Evolutionary conservation across 2,888 invertebrate species (phyloP).

Genomic region (Cantharis rustica): DNA sequence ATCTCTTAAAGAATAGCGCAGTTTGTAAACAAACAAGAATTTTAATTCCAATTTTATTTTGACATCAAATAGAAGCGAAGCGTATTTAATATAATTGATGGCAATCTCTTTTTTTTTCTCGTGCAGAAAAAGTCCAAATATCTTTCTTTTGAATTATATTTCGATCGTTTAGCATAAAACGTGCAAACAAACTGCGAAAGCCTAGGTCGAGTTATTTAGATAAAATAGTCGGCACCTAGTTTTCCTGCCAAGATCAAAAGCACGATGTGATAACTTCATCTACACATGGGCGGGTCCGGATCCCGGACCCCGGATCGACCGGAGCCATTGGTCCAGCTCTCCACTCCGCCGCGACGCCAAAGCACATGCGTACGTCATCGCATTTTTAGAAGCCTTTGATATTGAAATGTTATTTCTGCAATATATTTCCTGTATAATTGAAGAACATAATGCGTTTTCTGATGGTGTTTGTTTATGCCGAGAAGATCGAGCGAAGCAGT

Average conservation of each 20-base stretch:
- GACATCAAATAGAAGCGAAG: background rate
- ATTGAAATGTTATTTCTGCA: constrained; percentile 49
- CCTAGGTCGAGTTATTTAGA: constrained; percentile 40
- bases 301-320: constrained; percentile 56
- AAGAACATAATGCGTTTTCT: constrained; percentile 47
- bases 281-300: constrained; percentile 54
- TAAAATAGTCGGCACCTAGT: constrained; percentile 47
- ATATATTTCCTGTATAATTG: constrained; percentile 51
- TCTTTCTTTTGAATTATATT: background rate
- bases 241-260: constrained; percentile 50
- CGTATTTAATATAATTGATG: background rate
- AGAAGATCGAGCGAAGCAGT: background rate
- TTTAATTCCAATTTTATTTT: background rate
- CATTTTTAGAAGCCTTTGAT: constrained; percentile 46
- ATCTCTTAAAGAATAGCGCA: background rate
- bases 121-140: background rate
- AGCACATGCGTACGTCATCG: constrained; percentile 43
- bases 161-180: constrained; percentile 7
- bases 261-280: constrained; percentile 53
- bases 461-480: constrained; percentile 28
- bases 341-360: constrained; percentile 41
- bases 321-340: constrained; percentile 51
- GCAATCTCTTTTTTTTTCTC: background rate
- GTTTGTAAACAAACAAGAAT: background rate
- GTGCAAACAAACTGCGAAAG: constrained; percentile 5